phyloP scores from a whole-genome alignment of 2,888 invertebrate genomes.

The Cerastoderma edule region DNA sequence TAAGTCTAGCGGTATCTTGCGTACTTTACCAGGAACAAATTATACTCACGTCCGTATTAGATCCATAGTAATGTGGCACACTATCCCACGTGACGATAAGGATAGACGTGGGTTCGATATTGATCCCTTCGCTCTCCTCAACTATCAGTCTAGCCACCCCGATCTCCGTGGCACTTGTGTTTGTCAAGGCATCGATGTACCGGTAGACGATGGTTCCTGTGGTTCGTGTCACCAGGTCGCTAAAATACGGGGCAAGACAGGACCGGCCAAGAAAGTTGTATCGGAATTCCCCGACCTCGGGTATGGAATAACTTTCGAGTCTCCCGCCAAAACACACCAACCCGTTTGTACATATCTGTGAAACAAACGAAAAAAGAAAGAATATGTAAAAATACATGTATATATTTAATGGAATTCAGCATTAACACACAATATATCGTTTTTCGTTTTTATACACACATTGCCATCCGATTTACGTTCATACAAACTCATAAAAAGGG shows the following conservation, averaged over 20 bases:
- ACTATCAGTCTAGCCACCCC: not conserved
- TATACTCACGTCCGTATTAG: too few species aligned
- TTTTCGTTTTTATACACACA: too few species aligned
- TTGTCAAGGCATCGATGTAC: constrained; percentile 1
- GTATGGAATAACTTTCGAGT: constrained; percentile 7
- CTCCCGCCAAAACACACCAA: constrained; percentile 12
- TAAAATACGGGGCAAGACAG: constrained; percentile 12
- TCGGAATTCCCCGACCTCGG: not conserved
- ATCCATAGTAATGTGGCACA: not conserved
- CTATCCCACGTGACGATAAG: constrained; percentile 1
- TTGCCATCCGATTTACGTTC: too few species aligned
- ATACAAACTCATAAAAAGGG: too few species aligned
- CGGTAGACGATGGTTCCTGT: constrained; percentile 10
- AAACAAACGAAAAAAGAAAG: not conserved
- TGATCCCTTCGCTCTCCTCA: not conserved
- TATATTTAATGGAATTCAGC: too few species aligned
- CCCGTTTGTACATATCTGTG: constrained; percentile 9
- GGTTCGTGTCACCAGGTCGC: constrained; percentile 1
- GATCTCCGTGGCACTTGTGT: constrained; percentile 4
- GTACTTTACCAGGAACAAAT: too few species aligned
- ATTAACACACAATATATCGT: too few species aligned
- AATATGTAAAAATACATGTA: not conserved
- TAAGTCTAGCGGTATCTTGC: too few species aligned
- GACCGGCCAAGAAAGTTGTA: constrained; percentile 5
- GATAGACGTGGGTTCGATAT: constrained; percentile 9